These are phyloP conservation scores for Melanotaenia trifasciata DNA, from an alignment of 2,797 vertebrate genomes.

Conservation along the genomic window DNA sequence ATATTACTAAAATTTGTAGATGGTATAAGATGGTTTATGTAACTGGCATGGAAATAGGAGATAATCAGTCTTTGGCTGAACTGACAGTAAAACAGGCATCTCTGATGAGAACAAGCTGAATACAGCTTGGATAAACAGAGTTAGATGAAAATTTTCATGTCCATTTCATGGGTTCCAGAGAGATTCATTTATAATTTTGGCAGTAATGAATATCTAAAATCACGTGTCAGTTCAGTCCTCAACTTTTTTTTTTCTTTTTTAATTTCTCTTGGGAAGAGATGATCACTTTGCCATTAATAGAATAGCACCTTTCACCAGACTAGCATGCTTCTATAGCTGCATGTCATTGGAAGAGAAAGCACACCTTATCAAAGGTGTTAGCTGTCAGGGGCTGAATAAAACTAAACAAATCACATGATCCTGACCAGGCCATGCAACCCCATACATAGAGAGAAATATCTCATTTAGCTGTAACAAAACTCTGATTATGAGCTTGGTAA, in stretches of 20 bases:
- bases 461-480: too few relatives aligned
- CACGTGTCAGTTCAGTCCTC: background rate
- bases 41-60: background rate
- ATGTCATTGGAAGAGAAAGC: background rate
- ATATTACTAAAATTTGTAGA: background rate
- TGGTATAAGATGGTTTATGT: background rate
- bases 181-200: background rate
- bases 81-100: background rate
- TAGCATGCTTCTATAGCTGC: background rate
- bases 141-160: background rate
- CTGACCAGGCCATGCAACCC: background rate
- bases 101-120: background rate
- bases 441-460: too few relatives aligned
- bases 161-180: background rate
- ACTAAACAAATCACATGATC: background rate
- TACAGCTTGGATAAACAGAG: background rate
- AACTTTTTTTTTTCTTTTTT: background rate
- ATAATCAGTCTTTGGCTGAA: background rate
- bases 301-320: background rate
- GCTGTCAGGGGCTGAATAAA: too few relatives aligned
- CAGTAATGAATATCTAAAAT: background rate
- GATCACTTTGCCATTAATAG: too few relatives aligned
- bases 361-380: too few relatives aligned
- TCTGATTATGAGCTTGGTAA: too few relatives aligned
- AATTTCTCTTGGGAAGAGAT: too few relatives aligned